These are phyloP conservation scores for Heliconius aoede DNA, from an alignment of 2,888 invertebrate species.

Conservation along the genomic window DNA sequence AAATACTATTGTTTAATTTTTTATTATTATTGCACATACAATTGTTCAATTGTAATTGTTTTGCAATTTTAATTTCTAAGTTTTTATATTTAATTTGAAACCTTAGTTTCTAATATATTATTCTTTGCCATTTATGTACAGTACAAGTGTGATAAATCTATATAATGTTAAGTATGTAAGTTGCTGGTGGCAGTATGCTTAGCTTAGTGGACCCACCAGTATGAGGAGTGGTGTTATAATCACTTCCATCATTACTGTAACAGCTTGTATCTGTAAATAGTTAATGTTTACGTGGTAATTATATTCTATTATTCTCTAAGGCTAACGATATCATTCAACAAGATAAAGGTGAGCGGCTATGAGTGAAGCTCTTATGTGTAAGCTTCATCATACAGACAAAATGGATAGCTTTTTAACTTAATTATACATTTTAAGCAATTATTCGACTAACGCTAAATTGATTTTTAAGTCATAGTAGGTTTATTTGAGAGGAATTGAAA, in stretches of 20 bases:
- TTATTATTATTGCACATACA: no score
- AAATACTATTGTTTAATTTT: no score
- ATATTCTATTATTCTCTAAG: constrained; percentile 58
- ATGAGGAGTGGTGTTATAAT: constrained; percentile 78
- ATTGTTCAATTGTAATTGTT: no score
- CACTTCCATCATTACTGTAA: constrained; percentile 65
- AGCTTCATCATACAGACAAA: neutral
- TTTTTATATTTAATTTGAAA: no score
- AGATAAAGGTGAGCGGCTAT: constrained; percentile 42
- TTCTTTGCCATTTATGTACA: constrained; percentile 76
- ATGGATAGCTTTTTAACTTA: neutral
- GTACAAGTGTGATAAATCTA: constrained; percentile 75
- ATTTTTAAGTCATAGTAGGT: neutral
- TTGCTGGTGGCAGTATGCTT: constrained; percentile 58
- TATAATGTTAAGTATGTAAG: constrained; percentile 53
- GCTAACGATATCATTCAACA: constrained; percentile 61
- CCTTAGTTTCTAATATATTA: constrained; percentile 43
- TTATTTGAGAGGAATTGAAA: neutral
- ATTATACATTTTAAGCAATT: constrained; percentile 1
- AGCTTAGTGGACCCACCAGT: constrained; percentile 56
- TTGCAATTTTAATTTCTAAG: constrained; percentile 41
- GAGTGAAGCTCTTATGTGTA: constrained; percentile 7
- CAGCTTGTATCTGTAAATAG: constrained; percentile 73
- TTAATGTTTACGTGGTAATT: constrained; percentile 58
- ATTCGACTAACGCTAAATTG: neutral